Evolutionary conservation across 2,797 vertebrate genomes (phyloP).

Genomic region (Botia kubotai): DNA sequence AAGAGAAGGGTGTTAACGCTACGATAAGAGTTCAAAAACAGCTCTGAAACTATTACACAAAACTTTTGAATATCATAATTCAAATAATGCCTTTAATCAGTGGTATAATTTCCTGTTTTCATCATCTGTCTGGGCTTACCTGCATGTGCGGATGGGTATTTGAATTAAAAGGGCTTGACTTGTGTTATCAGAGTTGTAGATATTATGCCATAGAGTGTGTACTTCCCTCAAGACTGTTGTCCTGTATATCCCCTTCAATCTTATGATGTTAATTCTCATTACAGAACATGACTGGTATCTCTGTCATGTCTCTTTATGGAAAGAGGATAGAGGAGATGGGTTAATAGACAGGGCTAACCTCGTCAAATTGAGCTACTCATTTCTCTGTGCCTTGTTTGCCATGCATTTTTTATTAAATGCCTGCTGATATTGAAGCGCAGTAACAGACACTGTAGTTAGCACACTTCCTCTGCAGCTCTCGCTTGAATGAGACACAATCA

Average conservation of each 20-base stretch:
- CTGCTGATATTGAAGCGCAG: slow-evolving; percentile 44
- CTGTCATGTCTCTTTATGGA: not conserved
- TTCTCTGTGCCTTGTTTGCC: slow-evolving; percentile 41
- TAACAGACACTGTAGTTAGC: slow-evolving; percentile 16
- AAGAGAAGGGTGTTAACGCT: slow-evolving; percentile 13
- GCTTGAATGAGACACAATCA: slow-evolving; percentile 20
- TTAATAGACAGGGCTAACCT: slow-evolving; percentile 55
- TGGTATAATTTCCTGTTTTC: slow-evolving; percentile 30
- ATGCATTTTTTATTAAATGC: slow-evolving; percentile 46
- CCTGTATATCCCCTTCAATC: slow-evolving; percentile 27
- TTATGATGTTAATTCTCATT: slow-evolving; percentile 40
- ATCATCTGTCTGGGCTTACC: slow-evolving; percentile 34
- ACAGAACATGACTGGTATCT: slow-evolving; percentile 18
- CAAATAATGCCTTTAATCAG: slow-evolving; percentile 28
- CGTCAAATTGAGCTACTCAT: slow-evolving; percentile 47
- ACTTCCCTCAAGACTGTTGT: slow-evolving; percentile 22
- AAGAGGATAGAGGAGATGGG: slow-evolving; percentile 8
- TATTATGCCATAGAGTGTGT: slow-evolving; percentile 5
- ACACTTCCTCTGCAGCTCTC: not conserved
- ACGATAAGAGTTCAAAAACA: not conserved
- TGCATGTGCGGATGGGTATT: slow-evolving; percentile 22
- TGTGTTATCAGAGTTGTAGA: slow-evolving; percentile 14
- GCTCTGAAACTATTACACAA: slow-evolving; percentile 50
- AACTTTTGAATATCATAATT: slow-evolving; percentile 8
- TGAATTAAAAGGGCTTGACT: slow-evolving; percentile 39